phyloP scores from a whole-genome alignment of 2,797 vertebrate genomes.

The Nothura maculosa region DNA sequence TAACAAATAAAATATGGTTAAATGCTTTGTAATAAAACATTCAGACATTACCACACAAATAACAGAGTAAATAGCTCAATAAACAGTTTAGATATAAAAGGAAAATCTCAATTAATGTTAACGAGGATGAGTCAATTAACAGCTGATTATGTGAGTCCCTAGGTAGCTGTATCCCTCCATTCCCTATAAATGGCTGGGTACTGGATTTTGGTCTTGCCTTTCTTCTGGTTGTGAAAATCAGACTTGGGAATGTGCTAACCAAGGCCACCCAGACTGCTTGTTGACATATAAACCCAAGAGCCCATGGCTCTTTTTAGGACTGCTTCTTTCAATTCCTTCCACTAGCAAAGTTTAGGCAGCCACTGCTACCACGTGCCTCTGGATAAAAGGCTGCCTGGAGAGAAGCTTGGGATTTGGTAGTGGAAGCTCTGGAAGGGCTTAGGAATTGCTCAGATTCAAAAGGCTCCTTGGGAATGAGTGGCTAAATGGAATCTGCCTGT shows the following conservation, averaged over 20 bases:
- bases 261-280: neutral
- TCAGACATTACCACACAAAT: neutral
- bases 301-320: neutral
- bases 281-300: neutral
- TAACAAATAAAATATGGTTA: neutral
- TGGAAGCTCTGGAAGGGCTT: too few species aligned
- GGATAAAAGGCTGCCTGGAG: neutral
- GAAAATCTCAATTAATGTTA: neutral
- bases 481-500: neutral
- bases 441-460: neutral
- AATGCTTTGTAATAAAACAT: neutral
- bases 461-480: neutral
- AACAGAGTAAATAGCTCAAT: neutral
- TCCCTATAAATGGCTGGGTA: neutral
- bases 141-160: neutral
- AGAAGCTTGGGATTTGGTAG: neutral
- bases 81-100: neutral
- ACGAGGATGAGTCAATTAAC: neutral
- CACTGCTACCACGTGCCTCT: neutral
- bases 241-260: neutral
- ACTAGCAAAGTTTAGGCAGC: neutral
- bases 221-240: neutral
- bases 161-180: neutral
- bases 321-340: neutral
- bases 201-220: neutral